These are phyloP conservation scores for Himalopsyche kuldschensis DNA, from an alignment of 2,888 invertebrate genomes.

Conservation along the genomic window DNA sequence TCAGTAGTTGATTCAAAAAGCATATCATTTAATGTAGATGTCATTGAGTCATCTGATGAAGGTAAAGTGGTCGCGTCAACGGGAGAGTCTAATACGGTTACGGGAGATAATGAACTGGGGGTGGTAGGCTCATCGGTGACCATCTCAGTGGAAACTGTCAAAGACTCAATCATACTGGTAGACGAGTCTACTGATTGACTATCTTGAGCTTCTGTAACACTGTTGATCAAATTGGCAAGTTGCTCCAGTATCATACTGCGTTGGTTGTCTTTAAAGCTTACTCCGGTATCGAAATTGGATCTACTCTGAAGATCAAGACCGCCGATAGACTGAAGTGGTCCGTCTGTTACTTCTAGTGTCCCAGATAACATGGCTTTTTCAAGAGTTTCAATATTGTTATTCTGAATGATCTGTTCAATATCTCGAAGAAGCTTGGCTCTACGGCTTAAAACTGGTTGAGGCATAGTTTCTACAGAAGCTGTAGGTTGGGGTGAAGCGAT, in stretches of 20 bases:
- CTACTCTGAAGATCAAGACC: neutral
- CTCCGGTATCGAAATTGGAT: neutral
- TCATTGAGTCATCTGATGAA: neutral
- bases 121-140: neutral
- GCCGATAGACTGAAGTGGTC: neutral
- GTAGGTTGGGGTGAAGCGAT: constrained; percentile 23
- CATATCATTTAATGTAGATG: neutral
- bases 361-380: constrained; percentile 22
- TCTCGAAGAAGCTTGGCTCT: constrained; percentile 57
- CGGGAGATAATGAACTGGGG: neutral
- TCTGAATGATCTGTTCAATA: constrained; percentile 56
- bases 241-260: neutral
- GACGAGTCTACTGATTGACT: neutral
- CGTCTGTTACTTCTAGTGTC: neutral
- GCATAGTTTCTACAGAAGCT: constrained; percentile 13
- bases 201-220: neutral
- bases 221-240: neutral
- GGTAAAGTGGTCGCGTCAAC: neutral
- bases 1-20: neutral
- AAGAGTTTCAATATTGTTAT: constrained; percentile 50
- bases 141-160: neutral
- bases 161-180: neutral
- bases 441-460: constrained; percentile 47
- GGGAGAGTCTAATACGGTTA: neutral
- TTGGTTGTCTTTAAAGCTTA: neutral